These are phyloP conservation scores for Cyrtodaria siliqua DNA, from an alignment of 2,888 invertebrate genomes.

Conservation along the genomic window DNA sequence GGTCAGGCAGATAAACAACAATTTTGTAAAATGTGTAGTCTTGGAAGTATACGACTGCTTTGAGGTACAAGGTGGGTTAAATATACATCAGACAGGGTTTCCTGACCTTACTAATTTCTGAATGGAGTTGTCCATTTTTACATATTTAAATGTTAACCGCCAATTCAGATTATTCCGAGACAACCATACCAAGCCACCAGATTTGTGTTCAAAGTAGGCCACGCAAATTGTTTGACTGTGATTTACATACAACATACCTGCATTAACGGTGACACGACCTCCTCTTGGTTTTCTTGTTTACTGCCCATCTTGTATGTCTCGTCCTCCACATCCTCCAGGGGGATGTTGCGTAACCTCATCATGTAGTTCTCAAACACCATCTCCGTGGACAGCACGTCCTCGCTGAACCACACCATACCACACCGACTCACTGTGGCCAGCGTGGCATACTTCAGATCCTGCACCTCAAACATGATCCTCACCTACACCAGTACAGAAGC, in stretches of 20 bases:
- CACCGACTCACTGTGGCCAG: constrained; percentile 99
- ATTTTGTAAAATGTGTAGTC: no score
- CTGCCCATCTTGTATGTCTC: constrained; percentile 69
- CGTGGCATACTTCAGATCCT: constrained; percentile 99
- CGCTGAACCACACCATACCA: constrained; percentile 99
- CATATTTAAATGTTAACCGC: no score
- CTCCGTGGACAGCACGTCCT: constrained; percentile 98
- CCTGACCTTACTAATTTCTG: no score
- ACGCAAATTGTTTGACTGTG: no score
- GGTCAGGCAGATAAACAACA: no score
- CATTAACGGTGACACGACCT: constrained; percentile 81
- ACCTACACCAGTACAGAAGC: constrained; percentile 82
- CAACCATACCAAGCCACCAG: no score
- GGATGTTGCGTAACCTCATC: constrained; percentile 90
- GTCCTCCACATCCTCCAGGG: constrained; percentile 85
- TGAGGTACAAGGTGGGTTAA: no score
- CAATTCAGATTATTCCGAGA: no score
- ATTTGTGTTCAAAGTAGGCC: no score
- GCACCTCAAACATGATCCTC: constrained; percentile 90
- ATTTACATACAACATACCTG: constrained; percentile 68
- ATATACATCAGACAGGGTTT: no score
- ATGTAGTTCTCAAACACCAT: constrained; percentile 99
- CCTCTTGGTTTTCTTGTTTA: constrained; percentile 74
- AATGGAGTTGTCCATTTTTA: no score
- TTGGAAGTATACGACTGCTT: no score